Conservation (phyloP, 2,888 invertebrate species). For the Drosophila macrospina region DNA sequence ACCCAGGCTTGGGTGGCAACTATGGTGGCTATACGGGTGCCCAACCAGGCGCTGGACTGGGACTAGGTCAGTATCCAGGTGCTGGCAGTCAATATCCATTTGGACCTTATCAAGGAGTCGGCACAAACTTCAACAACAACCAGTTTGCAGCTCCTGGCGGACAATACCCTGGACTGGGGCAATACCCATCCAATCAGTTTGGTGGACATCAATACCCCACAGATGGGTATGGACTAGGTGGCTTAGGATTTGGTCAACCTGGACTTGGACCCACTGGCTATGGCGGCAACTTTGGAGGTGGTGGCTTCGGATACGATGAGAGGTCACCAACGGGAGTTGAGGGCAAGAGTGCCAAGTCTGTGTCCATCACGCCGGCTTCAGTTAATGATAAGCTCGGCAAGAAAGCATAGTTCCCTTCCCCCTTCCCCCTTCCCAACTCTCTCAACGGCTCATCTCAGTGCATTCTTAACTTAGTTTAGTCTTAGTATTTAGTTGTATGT, state of each 20-base stretch:
- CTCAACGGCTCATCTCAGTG: background rate
- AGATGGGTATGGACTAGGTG: conserved; percentile 77
- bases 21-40: conserved; percentile 27
- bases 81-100: conserved; percentile 38
- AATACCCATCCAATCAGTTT: conserved; percentile 53
- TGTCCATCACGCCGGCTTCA: conserved; percentile 29
- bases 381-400: conserved; percentile 76
- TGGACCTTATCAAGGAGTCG: conserved; percentile 42
- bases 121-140: conserved; percentile 45
- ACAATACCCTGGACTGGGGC: conserved; percentile 59
- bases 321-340: conserved; percentile 54
- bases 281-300: conserved; percentile 45
- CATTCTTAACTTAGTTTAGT: conserved; percentile 21
- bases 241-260: conserved; percentile 48
- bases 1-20: conserved; percentile 28
- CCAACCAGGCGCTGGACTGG: conserved; percentile 33
- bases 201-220: conserved; percentile 66
- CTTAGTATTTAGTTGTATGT: conserved; percentile 41
- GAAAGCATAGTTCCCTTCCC: conserved; percentile 46
- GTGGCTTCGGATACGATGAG: conserved; percentile 70
- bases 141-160: conserved; percentile 31
- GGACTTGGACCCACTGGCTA: conserved; percentile 41
- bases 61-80: conserved; percentile 39
- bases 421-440: too few species aligned
- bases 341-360: conserved; percentile 71